These are phyloP conservation scores for Chouioia cunea DNA, from an alignment of 2,888 invertebrate species.

Conservation along the genomic window DNA sequence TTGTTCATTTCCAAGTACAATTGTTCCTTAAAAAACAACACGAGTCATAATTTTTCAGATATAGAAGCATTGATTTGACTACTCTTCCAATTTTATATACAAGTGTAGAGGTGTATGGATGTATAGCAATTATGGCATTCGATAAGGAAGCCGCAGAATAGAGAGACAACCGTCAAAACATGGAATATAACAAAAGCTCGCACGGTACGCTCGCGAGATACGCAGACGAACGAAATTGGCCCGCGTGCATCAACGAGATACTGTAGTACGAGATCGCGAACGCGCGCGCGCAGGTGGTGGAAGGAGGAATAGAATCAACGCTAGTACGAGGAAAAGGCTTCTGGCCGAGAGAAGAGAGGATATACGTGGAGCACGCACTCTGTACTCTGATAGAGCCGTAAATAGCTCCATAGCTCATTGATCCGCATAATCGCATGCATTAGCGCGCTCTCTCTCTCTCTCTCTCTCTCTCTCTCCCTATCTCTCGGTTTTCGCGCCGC, in stretches of 20 bases:
- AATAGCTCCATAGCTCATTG: constrained; percentile 66
- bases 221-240: not conserved
- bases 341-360: constrained; percentile 14
- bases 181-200: not conserved
- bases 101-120: too few relatives aligned
- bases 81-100: too few relatives aligned
- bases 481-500: constrained; percentile 63
- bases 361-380: constrained; percentile 48
- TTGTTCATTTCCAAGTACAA: too few relatives aligned
- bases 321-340: not conserved
- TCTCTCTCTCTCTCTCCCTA: constrained; percentile 47
- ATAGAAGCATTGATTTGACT: too few relatives aligned
- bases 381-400: constrained; percentile 67
- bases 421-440: constrained; percentile 67
- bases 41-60: too few relatives aligned
- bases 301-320: constrained; percentile 14
- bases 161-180: too few relatives aligned
- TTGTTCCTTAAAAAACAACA: too few relatives aligned
- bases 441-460: constrained; percentile 52
- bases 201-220: not conserved
- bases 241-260: constrained; percentile 11
- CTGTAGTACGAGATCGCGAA: not conserved
- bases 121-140: too few relatives aligned
- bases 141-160: too few relatives aligned
- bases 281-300: not conserved